Conservation (phyloP, 1,140 invertebrate species). For the Melanaphis sacchari region DNA sequence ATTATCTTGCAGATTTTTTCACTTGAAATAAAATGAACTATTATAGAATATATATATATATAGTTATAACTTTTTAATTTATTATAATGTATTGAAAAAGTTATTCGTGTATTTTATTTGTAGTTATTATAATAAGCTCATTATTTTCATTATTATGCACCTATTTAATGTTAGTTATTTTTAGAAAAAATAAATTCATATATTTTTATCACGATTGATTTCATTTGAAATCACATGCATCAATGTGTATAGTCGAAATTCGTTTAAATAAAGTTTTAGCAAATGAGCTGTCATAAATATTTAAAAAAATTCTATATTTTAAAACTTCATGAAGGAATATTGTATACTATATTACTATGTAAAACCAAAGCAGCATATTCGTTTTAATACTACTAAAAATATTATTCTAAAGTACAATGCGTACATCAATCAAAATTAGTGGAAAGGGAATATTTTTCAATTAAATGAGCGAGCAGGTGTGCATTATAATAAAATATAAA, state of each 20-base stretch:
- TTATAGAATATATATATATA: not conserved
- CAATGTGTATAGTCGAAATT: no score
- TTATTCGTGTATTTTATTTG: not conserved
- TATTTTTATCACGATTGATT: not conserved
- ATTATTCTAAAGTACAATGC: not conserved
- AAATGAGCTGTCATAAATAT: not conserved
- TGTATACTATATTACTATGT: not conserved
- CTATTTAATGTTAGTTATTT: not conserved
- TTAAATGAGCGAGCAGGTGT: not conserved
- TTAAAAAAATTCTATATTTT: not conserved
- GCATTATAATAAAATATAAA: not conserved
- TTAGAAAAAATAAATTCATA: not conserved
- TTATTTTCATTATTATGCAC: not conserved
- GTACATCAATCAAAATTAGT: conserved; percentile 1
- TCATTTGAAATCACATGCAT: not conserved
- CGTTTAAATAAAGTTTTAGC: not conserved
- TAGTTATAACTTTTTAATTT: not conserved
- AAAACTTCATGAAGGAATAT: not conserved
- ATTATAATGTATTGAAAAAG: not conserved
- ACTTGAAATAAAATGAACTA: not conserved
- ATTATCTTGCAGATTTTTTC: not conserved
- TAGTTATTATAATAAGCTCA: not conserved
- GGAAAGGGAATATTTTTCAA: not conserved
- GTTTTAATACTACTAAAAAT: not conserved
- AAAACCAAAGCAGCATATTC: not conserved